Percentiles rank a stretch among this genome's conserved stretches.
phyloP scores from a whole-genome alignment of 1,140 invertebrate genomes.

The Drosophila nigrodunni region DNA sequence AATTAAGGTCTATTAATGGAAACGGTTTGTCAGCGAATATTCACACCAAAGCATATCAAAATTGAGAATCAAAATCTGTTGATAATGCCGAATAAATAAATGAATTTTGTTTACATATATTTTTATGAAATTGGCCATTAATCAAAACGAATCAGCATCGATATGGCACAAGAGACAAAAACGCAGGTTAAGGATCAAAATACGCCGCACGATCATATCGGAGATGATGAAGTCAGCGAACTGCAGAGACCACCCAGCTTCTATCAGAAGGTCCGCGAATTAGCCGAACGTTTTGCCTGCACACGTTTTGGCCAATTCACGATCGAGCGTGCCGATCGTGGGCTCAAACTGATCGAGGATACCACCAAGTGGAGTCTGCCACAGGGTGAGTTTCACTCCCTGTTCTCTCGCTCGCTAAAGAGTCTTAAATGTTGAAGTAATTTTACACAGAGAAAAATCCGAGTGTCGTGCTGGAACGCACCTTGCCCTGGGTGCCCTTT shows the following conservation, averaged over 20 bases:
- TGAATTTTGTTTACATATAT: slow-evolving; percentile 15
- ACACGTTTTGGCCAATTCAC: slow-evolving; percentile 69
- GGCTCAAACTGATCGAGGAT: slow-evolving; percentile 68
- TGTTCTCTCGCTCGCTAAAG: too few species aligned
- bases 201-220: slow-evolving; percentile 61
- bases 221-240: slow-evolving; percentile 71
- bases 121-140: slow-evolving; percentile 15
- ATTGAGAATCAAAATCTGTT: neutral
- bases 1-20: slow-evolving; percentile 5
- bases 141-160: slow-evolving; percentile 34
- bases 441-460: slow-evolving; percentile 49
- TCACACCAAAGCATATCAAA: slow-evolving; percentile 46
- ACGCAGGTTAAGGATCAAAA: slow-evolving; percentile 58
- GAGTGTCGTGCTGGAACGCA: slow-evolving; percentile 57
- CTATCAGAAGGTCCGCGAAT: slow-evolving; percentile 59
- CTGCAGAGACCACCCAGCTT: slow-evolving; percentile 55
- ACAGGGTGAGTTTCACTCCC: slow-evolving; percentile 42
- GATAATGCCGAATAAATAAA: neutral
- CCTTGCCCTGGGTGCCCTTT: slow-evolving; percentile 74
- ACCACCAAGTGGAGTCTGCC: slow-evolving; percentile 83
- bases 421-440: too few species aligned
- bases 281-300: slow-evolving; percentile 70
- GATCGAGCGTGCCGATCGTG: slow-evolving; percentile 65
- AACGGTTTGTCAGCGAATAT: slow-evolving; percentile 50
- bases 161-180: slow-evolving; percentile 56